Evolutionary conservation across 2,797 vertebrate species (phyloP).

Genomic region (Orientallactaga sibirica): DNA sequence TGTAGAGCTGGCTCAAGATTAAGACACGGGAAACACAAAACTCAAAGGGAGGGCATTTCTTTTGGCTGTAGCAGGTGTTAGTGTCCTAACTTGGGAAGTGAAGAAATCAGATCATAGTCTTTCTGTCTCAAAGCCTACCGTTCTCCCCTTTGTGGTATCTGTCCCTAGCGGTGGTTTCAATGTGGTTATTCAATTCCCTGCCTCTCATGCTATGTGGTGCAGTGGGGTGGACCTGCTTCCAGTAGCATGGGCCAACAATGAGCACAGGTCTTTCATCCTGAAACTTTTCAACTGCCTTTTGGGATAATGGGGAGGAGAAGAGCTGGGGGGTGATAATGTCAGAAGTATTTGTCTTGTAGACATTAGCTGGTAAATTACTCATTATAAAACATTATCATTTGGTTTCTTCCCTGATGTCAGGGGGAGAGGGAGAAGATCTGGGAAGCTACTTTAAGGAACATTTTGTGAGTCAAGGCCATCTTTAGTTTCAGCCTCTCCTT

Average conservation of each 20-base stretch:
- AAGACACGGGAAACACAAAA: background rate
- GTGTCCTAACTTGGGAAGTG: slow-evolving; percentile 1
- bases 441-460: slow-evolving; percentile 87
- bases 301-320: background rate
- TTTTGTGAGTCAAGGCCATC: slow-evolving; percentile 86
- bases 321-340: background rate
- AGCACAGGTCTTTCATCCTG: background rate
- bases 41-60: background rate
- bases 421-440: slow-evolving; percentile 75
- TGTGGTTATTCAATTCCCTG: background rate
- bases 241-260: background rate
- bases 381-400: slow-evolving; percentile 68
- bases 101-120: background rate
- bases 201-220: background rate
- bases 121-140: background rate
- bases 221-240: background rate
- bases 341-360: slow-evolving; percentile 52
- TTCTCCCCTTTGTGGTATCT: background rate
- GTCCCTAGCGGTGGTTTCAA: background rate
- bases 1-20: background rate
- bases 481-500: slow-evolving; percentile 84
- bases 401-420: slow-evolving; percentile 63
- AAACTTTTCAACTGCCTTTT: slow-evolving; percentile 21
- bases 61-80: background rate
- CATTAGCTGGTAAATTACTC: slow-evolving; percentile 59